These are phyloP conservation scores for Ispidina lecontei DNA, from an alignment of 2,797 vertebrate genomes.

Conservation along the genomic window DNA sequence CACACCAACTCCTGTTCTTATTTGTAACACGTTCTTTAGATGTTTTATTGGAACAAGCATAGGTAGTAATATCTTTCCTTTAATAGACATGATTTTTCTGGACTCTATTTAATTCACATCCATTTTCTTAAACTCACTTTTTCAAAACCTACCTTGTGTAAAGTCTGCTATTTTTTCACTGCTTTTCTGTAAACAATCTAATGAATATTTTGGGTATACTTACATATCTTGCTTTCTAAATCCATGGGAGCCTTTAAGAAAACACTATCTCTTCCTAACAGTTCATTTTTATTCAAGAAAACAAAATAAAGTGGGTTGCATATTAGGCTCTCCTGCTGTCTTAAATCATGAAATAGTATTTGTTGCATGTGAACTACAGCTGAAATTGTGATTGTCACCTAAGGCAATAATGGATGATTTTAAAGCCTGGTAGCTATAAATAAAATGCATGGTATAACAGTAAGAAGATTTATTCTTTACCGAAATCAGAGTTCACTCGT, in stretches of 20 bases:
- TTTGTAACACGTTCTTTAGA: conserved; percentile 18
- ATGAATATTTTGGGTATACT: not conserved
- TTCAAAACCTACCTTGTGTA: not conserved
- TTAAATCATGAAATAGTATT: conserved; percentile 15
- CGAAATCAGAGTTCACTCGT: not conserved
- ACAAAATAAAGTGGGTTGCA: not conserved
- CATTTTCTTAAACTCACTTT: not conserved
- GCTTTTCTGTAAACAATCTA: not conserved
- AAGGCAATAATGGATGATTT: not conserved
- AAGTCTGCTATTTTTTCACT: not conserved
- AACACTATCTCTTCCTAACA: not conserved
- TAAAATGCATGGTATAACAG: not conserved
- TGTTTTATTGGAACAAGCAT: conserved; percentile 50
- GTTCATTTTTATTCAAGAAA: conserved; percentile 20
- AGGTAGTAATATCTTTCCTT: conserved; percentile 27
- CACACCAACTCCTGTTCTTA: conserved; percentile 7
- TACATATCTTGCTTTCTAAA: not conserved
- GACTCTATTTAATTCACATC: conserved; percentile 30
- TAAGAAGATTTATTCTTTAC: not conserved
- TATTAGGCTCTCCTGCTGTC: not conserved
- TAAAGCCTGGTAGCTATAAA: not conserved
- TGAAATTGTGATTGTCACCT: not conserved
- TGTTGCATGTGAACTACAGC: not conserved
- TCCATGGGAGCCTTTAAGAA: not conserved
- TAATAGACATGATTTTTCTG: conserved; percentile 39